A percentile compares a stretch with the other conserved stretches of the same genome.
phyloP scores from a whole-genome alignment of 2,888 invertebrate genomes.

The Rhabditoides inermis region DNA sequence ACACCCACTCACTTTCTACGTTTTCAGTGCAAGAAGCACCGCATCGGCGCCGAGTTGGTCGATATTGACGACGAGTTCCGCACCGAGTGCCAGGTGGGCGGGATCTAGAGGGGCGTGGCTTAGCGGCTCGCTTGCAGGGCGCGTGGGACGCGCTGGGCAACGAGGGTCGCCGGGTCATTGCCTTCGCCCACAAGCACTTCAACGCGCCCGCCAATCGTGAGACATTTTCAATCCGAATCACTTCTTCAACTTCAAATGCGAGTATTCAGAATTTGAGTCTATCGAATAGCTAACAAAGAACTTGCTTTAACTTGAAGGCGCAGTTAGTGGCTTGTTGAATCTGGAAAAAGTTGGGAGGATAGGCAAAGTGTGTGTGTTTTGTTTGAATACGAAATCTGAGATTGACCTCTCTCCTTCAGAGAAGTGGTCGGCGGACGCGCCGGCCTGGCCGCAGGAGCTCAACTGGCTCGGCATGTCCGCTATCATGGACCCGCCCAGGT shows the following conservation, averaged over 20 bases:
- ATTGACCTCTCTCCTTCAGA: no score
- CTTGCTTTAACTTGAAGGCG: no score
- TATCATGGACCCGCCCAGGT: conserved; percentile 50
- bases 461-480: conserved; percentile 50
- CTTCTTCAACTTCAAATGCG: no score
- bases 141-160: conserved; percentile 48
- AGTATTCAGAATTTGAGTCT: no score
- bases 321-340: no score
- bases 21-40: conserved; percentile 29
- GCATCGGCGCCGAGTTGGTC: conserved; percentile 26
- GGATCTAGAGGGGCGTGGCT: neutral
- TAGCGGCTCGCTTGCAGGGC: conserved; percentile 10
- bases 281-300: no score
- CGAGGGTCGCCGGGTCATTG: conserved; percentile 48
- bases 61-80: conserved; percentile 39
- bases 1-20: no score
- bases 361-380: no score
- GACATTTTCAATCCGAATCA: no score
- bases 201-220: conserved; percentile 27
- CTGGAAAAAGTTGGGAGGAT: no score
- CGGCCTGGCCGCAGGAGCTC: conserved; percentile 30
- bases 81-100: conserved; percentile 31
- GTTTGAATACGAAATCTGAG: no score
- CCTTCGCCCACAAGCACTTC: conserved; percentile 45
- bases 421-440: conserved; percentile 12